Evolutionary conservation across 2,797 vertebrate species (phyloP).

Genomic region (Tenualosa thibaudeaui): DNA sequence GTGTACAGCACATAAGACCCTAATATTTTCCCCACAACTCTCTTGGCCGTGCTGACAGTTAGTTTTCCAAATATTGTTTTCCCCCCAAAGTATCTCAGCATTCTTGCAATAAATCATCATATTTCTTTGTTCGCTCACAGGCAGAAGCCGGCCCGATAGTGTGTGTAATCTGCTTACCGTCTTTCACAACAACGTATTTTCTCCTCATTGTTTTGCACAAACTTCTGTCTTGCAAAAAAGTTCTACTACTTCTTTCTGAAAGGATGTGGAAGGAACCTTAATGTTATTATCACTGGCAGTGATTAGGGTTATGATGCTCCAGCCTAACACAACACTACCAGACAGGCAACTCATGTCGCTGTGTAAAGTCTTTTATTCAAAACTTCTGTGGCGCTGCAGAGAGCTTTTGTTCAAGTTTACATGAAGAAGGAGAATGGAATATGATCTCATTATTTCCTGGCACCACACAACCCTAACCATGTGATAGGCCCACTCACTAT

Average conservation of each 20-base stretch:
- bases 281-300: constrained; percentile 77
- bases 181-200: neutral
- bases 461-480: constrained; percentile 74
- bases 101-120: constrained; percentile 4
- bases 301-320: constrained; percentile 73
- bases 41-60: neutral
- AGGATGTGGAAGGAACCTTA: constrained; percentile 65
- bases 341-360: constrained; percentile 72
- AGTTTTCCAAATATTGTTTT: neutral
- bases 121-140: constrained; percentile 3
- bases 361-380: constrained; percentile 75
- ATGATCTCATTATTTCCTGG: constrained; percentile 80
- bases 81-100: neutral
- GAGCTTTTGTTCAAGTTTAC: constrained; percentile 61
- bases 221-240: constrained; percentile 15
- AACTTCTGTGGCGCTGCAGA: constrained; percentile 67
- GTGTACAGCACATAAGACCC: neutral
- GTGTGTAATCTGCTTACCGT: constrained; percentile 7
- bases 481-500: constrained; percentile 72
- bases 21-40: neutral
- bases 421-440: constrained; percentile 74
- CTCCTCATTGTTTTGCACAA: neutral
- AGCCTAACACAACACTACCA: constrained; percentile 72
- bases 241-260: neutral
- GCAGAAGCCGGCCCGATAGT: neutral